Conservation (phyloP, 2,797 vertebrate species). For the Cetoscarus ocellatus region DNA sequence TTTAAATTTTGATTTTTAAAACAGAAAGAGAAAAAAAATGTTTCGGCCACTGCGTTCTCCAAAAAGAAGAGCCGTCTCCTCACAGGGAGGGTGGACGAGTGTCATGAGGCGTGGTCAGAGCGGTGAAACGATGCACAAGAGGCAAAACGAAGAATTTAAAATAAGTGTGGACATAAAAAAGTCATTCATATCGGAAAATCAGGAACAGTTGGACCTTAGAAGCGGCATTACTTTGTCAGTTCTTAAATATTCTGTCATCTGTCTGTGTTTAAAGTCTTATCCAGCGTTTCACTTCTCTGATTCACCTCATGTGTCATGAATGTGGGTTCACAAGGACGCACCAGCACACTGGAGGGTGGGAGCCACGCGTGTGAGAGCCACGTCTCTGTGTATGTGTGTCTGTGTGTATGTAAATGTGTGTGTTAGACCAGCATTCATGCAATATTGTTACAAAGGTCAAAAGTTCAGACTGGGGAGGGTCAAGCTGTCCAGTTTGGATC, state of each 20-base stretch:
- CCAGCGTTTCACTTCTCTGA: slow-evolving; percentile 53
- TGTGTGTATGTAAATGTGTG: slow-evolving; percentile 39
- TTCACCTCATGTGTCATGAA: slow-evolving; percentile 47
- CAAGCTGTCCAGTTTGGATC: slow-evolving; percentile 59
- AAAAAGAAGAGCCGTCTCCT: slow-evolving; percentile 56
- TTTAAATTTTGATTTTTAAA: slow-evolving; percentile 72
- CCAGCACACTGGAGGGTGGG: slow-evolving; percentile 72
- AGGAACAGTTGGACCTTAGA: background rate
- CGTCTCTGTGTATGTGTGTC: slow-evolving; percentile 47
- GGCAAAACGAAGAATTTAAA: background rate
- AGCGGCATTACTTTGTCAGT: background rate
- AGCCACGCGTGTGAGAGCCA: slow-evolving; percentile 70
- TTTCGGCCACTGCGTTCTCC: slow-evolving; percentile 63
- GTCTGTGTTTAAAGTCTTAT: background rate
- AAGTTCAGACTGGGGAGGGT: slow-evolving; percentile 53
- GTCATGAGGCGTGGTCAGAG: slow-evolving; percentile 46
- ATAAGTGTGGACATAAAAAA: background rate
- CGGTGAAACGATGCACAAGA: slow-evolving; percentile 48
- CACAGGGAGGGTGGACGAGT: slow-evolving; percentile 42
- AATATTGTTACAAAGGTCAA: slow-evolving; percentile 59
- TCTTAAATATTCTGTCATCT: background rate
- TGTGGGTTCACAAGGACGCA: slow-evolving; percentile 79
- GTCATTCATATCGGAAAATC: background rate
- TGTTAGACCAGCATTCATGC: slow-evolving; percentile 76
- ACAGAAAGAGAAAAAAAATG: slow-evolving; percentile 59